These are phyloP conservation scores for human (Homo sapiens) DNA, from an alignment of 2,113 vertebrate species.

Conservation along the genomic window DNA sequence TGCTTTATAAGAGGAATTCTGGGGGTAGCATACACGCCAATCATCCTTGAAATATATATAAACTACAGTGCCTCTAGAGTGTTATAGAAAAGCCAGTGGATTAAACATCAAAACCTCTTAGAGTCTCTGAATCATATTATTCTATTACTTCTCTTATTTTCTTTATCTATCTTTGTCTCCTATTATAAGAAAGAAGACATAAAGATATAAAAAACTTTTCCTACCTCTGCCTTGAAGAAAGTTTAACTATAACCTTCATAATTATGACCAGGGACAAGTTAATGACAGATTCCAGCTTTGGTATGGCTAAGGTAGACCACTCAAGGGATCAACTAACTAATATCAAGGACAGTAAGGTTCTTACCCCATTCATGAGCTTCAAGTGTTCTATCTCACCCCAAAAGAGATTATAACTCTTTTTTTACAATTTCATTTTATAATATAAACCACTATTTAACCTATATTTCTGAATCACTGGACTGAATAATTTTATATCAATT, in stretches of 20 bases:
- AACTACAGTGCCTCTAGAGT: background rate
- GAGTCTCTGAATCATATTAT: background rate
- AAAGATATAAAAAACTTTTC: background rate
- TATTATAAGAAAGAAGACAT: background rate
- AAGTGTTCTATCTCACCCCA: background rate
- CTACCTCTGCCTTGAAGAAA: background rate
- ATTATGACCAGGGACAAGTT: background rate
- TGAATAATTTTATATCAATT: no score
- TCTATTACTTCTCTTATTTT: background rate
- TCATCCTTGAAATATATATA: background rate
- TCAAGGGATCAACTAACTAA: background rate
- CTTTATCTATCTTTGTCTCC: background rate
- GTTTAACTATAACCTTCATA: background rate
- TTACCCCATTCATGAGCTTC: background rate
- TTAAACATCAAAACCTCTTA: background rate
- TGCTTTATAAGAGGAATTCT: background rate
- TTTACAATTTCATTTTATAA: no score
- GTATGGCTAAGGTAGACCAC: background rate
- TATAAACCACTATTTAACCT: no score
- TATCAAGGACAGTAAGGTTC: background rate
- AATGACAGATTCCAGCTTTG: background rate
- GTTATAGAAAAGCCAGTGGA: background rate
- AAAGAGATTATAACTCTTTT: background rate
- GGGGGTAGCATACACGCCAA: background rate
- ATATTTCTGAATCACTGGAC: no score